Conservation (phyloP, 2,113 vertebrate genomes). For the Leptodactylus fuscus region DNA sequence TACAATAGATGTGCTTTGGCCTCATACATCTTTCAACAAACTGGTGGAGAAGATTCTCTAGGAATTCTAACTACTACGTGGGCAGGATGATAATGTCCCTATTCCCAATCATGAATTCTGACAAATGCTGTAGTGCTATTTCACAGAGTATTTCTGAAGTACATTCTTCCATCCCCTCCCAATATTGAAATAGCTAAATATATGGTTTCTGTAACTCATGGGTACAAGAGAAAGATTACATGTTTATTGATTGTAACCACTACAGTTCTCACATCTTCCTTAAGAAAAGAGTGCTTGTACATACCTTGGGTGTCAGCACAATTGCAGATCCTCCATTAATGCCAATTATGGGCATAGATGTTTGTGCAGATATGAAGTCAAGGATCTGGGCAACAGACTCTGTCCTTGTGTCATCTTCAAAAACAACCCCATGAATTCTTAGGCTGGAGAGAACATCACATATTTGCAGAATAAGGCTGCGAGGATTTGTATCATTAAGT, state of each 20-base stretch:
- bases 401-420: slow-evolving; percentile 86
- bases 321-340: slow-evolving; percentile 91
- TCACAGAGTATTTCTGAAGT: slow-evolving; percentile 1
- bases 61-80: slow-evolving; percentile 43
- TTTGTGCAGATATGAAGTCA: slow-evolving; percentile 95
- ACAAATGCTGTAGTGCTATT: neutral
- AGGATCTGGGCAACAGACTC: slow-evolving; percentile 90
- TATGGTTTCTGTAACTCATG: neutral
- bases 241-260: neutral
- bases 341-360: slow-evolving; percentile 91
- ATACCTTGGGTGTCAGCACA: slow-evolving; percentile 93
- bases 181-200: neutral
- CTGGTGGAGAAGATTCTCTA: slow-evolving; percentile 34
- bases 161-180: neutral
- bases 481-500: slow-evolving; percentile 93
- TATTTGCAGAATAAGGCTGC: slow-evolving; percentile 90
- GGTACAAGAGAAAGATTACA: slow-evolving; percentile 22
- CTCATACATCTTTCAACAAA: slow-evolving; percentile 59
- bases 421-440: slow-evolving; percentile 92
- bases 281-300: neutral
- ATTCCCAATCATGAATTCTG: neutral
- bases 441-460: slow-evolving; percentile 91
- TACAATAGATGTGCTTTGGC: slow-evolving; percentile 33
- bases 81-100: neutral
- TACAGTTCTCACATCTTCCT: slow-evolving; percentile 4